Evolutionary conservation across 2,797 vertebrate species (phyloP), one percentile per base, ranked within the genome.

Genomic region (Gallinago solitaria): DNA sequence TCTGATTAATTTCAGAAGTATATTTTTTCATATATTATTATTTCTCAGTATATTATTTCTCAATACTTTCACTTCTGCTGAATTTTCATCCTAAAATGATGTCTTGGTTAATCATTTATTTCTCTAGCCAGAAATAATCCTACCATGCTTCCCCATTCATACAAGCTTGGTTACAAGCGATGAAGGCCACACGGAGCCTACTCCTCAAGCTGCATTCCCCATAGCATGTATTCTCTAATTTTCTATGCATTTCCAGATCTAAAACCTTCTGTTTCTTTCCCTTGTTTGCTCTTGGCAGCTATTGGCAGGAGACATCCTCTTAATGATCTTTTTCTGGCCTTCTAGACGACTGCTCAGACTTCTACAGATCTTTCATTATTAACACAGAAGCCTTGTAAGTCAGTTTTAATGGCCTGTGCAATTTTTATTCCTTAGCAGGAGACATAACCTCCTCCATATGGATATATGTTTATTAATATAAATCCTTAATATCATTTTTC

Each of bases 311-410:
- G 92, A 91, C 92, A 92, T 91, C 84, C 92, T 95, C 78, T 81
- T 97, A 95, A 95, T 95, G 93, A 96, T 96, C 94, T 95, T 97
- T 97, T 95, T 87, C 90, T 96, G 90, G 96, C 93, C 93, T 95
- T 80, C 89, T 88, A 94, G 80, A 94, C 39, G 63, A 84, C 95
- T 93, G 91, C 94, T 96, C 93, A 92, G 69, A 86, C 93, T 94
- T 93, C 90, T 76, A 88, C 87, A 93, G 90, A 95, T 95, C 93
- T 86, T 92, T 94, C 90, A 93, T 97, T 96, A 97, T 96, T 96
- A 97, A 93, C 69, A 7, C 87, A 87, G 95, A 96, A 96, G 87
- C 93, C 93, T 80, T 70, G 41, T 93, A 95, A 96, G 95, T 93
- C 96, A 94, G 79, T 95, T 95, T 95, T 97, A 94, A 95, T 94